Evolutionary conservation across 2,888 invertebrate genomes (phyloP), one percentile per base, ranked within the genome.

Genomic region (Parascotia fuliginaria): DNA sequence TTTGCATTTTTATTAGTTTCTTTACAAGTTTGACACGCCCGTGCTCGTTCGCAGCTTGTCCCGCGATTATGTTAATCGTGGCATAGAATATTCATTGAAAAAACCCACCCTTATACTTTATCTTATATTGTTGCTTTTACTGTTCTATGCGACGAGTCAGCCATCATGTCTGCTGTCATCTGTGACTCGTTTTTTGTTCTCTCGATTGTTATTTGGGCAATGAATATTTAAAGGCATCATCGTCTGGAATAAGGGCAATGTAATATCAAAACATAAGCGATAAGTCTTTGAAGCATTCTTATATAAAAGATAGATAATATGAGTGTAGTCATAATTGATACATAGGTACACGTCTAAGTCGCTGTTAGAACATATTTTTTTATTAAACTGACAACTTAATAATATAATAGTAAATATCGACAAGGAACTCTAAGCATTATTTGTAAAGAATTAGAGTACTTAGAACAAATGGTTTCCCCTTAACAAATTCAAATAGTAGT

Each of bases 11-110:
- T 75, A 84, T 82, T 73, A 81, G 81, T 79, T 80, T 76, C 72
- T 75, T 76, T 65, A 59, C 50, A 60, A 60, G 69, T 65, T 63
- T 69, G 72, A 59, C 66, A 68, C 64, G 70, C 57, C 65, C 46
- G 59, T 38, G 38, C 79, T 78, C 81, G 87, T 88, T 87, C 87
- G 74, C 88, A 78, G 82, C 77, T 87, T 87, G 87, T 81, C 68
- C 67, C 60, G 72, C 75, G 77, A 84, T 83, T 88, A 88, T 88
- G 87, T 57, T 82, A 87, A 89, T 89, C 64, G 53, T 51, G 63
- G 47, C 60, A 83, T 85, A 80, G 73, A 84, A 85, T 85, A 87
- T 87, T 84, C 85, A 85, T 81, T 70, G 75, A 65, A 68, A 67
- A 75, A 77, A 76, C 71, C 75, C 73, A 83, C 84, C 85, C 83